Percentiles rank a stretch among this genome's conserved stretches.
These are phyloP conservation scores for Ramphastos sulfuratus DNA, from an alignment of 2,113 vertebrate species.

Conservation along the genomic window DNA sequence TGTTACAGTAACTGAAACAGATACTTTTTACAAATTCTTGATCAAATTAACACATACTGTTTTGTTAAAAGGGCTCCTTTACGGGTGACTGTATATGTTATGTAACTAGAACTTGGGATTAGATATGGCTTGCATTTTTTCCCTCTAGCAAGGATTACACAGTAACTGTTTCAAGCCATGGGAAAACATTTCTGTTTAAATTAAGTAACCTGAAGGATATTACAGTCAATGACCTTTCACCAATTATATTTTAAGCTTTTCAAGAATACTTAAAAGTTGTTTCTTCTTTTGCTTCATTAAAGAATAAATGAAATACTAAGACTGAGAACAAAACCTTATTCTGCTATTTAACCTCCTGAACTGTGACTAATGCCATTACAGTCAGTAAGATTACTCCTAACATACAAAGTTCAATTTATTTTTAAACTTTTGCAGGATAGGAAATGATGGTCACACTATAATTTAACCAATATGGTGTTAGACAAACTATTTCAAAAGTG, in stretches of 20 bases:
- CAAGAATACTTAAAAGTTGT: background rate
- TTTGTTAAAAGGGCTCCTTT: conserved; percentile 74
- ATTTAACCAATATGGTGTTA: background rate
- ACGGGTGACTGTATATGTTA: conserved; percentile 2
- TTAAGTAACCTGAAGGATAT: background rate
- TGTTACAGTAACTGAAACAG: background rate
- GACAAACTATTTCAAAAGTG: background rate
- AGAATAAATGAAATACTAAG: background rate
- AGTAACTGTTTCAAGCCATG: conserved; percentile 20
- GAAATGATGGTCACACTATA: background rate
- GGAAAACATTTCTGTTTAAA: background rate
- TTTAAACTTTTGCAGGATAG: background rate
- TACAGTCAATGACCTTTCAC: conserved; percentile 10
- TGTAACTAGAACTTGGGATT: conserved; percentile 31
- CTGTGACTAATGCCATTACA: background rate
- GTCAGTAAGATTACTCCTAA: background rate
- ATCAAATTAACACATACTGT: background rate
- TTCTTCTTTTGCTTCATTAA: background rate
- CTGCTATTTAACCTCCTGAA: background rate
- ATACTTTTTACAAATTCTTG: background rate
- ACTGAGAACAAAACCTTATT: background rate
- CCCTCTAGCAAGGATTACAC: background rate
- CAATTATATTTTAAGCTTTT: background rate
- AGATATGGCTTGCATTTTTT: conserved; percentile 21
- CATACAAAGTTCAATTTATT: background rate